Evolutionary conservation across 2,113 vertebrate species (phyloP).

Genomic region (Helogale parvula): DNA sequence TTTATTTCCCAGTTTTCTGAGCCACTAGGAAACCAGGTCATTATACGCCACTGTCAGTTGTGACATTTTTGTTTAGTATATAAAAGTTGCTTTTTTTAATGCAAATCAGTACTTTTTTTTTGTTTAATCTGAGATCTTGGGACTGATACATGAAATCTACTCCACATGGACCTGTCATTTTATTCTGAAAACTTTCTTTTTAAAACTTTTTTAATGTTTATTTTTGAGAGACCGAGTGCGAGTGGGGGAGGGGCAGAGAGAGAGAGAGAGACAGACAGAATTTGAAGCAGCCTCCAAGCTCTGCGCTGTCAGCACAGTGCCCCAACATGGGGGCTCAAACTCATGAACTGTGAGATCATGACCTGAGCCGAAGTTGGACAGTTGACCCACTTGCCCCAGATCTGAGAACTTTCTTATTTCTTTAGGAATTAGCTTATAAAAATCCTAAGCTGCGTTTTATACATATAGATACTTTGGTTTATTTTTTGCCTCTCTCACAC

Average conservation of each 20-base stretch:
- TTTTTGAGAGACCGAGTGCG: too few relatives aligned
- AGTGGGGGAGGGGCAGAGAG: too few relatives aligned
- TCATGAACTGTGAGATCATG: too few relatives aligned
- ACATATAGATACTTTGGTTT: conserved; percentile 19
- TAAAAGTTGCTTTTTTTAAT: conserved; percentile 29
- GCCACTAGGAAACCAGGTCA: conserved; percentile 80
- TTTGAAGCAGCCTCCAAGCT: too few relatives aligned
- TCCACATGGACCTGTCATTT: not conserved
- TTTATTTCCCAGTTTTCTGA: conserved; percentile 84
- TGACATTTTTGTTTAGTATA: conserved; percentile 58
- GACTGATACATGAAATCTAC: not conserved
- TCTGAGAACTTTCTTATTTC: not conserved
- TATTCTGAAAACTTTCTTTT: too few relatives aligned
- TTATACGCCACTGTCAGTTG: conserved; percentile 54
- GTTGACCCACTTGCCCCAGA: too few relatives aligned
- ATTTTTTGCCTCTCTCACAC: conserved; percentile 15
- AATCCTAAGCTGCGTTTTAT: conserved; percentile 11
- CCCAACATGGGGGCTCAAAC: too few relatives aligned
- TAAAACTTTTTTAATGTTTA: too few relatives aligned
- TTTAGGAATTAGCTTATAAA: conserved; percentile 30
- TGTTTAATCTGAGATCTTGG: not conserved
- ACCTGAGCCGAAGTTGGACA: too few relatives aligned
- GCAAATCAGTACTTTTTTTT: not conserved
- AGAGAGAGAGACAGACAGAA: too few relatives aligned
- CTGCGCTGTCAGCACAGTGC: too few relatives aligned